Base-by-base conservation (phyloP, 2,113 vertebrate species). In the Cinclus cinclus region DNA sequence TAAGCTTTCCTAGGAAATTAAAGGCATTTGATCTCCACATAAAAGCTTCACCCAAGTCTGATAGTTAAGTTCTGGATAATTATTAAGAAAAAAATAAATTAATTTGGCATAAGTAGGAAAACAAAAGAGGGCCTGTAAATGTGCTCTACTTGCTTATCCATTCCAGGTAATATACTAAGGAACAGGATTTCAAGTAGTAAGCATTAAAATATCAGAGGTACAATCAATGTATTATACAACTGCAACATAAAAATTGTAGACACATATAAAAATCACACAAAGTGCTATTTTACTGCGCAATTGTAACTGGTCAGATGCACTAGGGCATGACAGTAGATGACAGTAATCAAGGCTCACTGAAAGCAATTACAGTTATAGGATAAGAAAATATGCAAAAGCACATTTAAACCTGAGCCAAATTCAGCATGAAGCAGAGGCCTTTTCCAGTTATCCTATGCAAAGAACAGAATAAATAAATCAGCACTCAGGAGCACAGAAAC, bases 131-230 rank as follows among this genome's bases (percentile, higher is more conserved):
- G 42, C 30, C 35, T 79, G 50, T 80, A 50, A 63, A 15, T 37
- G n/a, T 46, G 50, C 44, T 90, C 31, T 67, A 53, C 69, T 68
- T 93, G 90, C 59, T 93, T 96, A 83, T 92, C 91, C 0, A 0
- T 95, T 96, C 81, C 91, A 94, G 88, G 79, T 87, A 82, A 92
- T 94, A 95, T 87, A 92, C 77, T 83, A 87, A 83, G 58, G 71
- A 85, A 27, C 53, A 96, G 83, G 70, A 81, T 68, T 70, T 73
- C 77, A 75, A 58, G 84, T 80, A 89, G 19, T 42, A 44, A 92
- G 86, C 86, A 86, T 96, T 95, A 96, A 97, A 96, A 94, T 87
- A 96, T 91, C 96, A 96, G 83, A 85, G 83, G 95, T 79, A 87
- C 81, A 94, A 97, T 83, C 87, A 33, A 76, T 80, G 86, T 79